phyloP scores from a whole-genome alignment of 2,113 vertebrate species.

The Pteropus alecto region DNA sequence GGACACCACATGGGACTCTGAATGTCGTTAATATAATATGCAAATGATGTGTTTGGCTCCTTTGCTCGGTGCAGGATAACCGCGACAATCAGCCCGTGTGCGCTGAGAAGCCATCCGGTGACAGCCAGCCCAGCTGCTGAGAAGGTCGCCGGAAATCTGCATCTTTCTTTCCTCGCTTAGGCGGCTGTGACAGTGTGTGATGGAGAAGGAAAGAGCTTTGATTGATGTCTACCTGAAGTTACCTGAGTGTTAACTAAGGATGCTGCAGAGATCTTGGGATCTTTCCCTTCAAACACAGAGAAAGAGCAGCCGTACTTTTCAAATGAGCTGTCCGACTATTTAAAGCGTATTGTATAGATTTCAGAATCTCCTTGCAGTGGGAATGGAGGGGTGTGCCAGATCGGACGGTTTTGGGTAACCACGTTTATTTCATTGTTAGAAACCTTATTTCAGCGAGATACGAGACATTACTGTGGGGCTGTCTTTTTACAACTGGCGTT shows the following conservation, averaged over 20 bases:
- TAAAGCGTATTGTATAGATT: background rate
- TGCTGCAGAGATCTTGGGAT: background rate
- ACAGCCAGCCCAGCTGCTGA: slow-evolving; percentile 59
- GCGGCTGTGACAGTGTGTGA: background rate
- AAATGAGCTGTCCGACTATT: background rate
- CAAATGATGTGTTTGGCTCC: slow-evolving; percentile 71
- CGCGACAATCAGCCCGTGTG: slow-evolving; percentile 68
- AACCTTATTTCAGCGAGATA: background rate
- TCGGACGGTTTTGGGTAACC: background rate
- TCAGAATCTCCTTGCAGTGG: background rate
- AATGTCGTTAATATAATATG: slow-evolving; percentile 79
- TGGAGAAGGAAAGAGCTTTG: slow-evolving; percentile 42
- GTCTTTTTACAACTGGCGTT: background rate
- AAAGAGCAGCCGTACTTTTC: background rate
- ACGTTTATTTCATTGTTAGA: background rate
- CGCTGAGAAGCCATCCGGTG: slow-evolving; percentile 71
- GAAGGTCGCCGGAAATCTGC: slow-evolving; percentile 55
- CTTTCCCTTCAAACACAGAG: background rate
- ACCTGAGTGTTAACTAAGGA: slow-evolving; percentile 48
- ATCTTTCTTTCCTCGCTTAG: background rate
- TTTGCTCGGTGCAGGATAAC: slow-evolving; percentile 66
- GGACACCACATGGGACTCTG: slow-evolving; percentile 70
- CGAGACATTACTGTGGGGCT: background rate
- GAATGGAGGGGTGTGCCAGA: background rate
- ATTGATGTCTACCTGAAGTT: slow-evolving; percentile 42